phyloP scores from a whole-genome alignment of 2,888 invertebrate species.

The Euplagia quadripunctaria region DNA sequence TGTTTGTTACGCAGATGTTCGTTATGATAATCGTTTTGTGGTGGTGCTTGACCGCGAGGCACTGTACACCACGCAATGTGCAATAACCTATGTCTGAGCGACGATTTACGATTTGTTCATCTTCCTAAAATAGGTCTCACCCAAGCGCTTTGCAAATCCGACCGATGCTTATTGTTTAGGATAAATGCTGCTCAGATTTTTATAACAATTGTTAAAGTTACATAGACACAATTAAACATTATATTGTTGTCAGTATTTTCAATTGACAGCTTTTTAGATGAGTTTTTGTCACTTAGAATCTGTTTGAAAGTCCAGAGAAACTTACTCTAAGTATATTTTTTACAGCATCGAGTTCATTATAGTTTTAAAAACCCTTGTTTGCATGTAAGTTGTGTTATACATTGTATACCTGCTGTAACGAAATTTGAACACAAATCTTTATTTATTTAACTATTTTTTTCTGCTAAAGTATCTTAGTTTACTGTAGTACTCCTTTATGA shows the following conservation, averaged over 20 bases:
- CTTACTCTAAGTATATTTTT: background rate
- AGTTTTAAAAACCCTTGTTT: background rate
- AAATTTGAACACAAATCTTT: background rate
- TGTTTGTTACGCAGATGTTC: conserved; percentile 75
- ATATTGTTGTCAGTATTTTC: too few relatives aligned
- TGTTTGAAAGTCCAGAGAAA: background rate
- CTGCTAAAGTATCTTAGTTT: background rate
- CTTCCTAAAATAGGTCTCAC: background rate
- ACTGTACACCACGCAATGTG: background rate
- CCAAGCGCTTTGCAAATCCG: background rate
- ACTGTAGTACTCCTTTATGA: background rate
- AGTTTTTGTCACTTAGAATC: background rate
- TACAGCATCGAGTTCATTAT: background rate
- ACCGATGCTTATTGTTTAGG: background rate
- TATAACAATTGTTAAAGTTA: too few relatives aligned
- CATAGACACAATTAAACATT: too few relatives aligned
- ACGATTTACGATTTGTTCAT: conserved; percentile 21
- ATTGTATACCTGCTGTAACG: too few relatives aligned
- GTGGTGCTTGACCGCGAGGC: conserved; percentile 43
- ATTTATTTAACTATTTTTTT: too few relatives aligned
- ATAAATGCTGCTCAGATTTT: background rate
- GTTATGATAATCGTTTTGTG: conserved; percentile 58
- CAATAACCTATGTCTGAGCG: background rate
- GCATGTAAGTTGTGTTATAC: too few relatives aligned
- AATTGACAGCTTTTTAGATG: background rate